These are phyloP conservation scores for Anodontia alba DNA, from an alignment of 2,888 invertebrate genomes.

Conservation along the genomic window DNA sequence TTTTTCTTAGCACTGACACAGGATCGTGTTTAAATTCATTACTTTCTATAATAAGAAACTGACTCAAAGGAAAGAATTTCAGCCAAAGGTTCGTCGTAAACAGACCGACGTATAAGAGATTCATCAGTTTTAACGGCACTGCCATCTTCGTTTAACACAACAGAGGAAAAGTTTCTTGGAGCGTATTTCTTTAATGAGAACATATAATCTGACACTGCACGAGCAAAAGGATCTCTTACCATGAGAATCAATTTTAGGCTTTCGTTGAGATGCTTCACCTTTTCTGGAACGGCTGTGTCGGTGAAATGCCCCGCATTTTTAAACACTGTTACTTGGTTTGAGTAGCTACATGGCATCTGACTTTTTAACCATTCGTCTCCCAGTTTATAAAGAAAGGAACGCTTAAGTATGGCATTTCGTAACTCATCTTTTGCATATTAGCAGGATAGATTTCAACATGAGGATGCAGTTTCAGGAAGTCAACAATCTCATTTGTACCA, in stretches of 20 bases:
- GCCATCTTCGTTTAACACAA: neutral
- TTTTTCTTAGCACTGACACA: slow-evolving; percentile 66
- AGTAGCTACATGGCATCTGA: slow-evolving; percentile 94
- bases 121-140: neutral
- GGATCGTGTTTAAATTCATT: slow-evolving; percentile 74
- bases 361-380: slow-evolving; percentile 95
- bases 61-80: slow-evolving; percentile 94
- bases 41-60: slow-evolving; percentile 83
- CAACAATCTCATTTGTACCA: slow-evolving; percentile 84
- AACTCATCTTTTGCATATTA: slow-evolving; percentile 85
- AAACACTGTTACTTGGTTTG: slow-evolving; percentile 96
- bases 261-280: slow-evolving; percentile 96
- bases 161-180: neutral
- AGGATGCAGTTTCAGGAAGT: slow-evolving; percentile 67
- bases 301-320: slow-evolving; percentile 98
- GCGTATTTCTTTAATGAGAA: neutral
- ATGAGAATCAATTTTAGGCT: slow-evolving; percentile 95
- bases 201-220: slow-evolving; percentile 87
- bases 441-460: neutral
- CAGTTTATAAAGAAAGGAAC: slow-evolving; percentile 88
- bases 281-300: slow-evolving; percentile 94
- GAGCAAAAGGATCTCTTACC: slow-evolving; percentile 96
- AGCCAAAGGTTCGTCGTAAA: slow-evolving; percentile 93
- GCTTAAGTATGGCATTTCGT: slow-evolving; percentile 98
- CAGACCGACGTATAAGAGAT: slow-evolving; percentile 49